A percentile compares a stretch with the other conserved stretches of the same genome.
Evolutionary conservation across 2,888 invertebrate genomes (phyloP).

Genomic region (Philonicus albiceps): DNA sequence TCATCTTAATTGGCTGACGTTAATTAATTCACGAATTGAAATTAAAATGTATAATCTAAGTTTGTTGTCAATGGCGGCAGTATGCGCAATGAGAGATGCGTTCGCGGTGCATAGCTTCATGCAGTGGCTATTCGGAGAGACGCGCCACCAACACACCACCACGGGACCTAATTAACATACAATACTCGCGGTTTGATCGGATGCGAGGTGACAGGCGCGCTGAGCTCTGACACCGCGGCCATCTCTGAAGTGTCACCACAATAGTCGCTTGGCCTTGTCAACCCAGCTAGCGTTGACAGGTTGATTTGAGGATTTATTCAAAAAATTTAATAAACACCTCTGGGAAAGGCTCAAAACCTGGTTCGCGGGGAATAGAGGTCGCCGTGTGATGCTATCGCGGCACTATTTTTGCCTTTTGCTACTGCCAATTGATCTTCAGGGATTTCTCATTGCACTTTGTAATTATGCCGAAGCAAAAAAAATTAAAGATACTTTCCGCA

Average conservation of each 20-base stretch:
- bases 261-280: slow-evolving; percentile 24
- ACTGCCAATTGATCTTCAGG: neutral
- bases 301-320: slow-evolving; percentile 39
- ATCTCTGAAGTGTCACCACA: slow-evolving; percentile 26
- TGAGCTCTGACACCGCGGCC: slow-evolving; percentile 26
- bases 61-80: neutral
- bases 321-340: slow-evolving; percentile 29
- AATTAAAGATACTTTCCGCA: neutral
- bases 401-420: neutral
- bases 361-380: neutral
- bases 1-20: slow-evolving; percentile 41
- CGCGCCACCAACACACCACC: neutral
- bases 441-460: neutral
- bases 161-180: slow-evolving; percentile 31
- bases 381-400: neutral
- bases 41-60: slow-evolving; percentile 18
- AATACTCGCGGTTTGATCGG: slow-evolving; percentile 17
- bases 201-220: slow-evolving; percentile 28
- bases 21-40: slow-evolving; percentile 41
- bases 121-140: neutral
- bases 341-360: neutral
- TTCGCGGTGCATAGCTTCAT: neutral
- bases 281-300: neutral
- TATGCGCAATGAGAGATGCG: neutral
- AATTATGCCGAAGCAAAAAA: neutral